Base-by-base conservation (phyloP, 2,888 invertebrate species). In the Xestoiulus laeticollis region DNA sequence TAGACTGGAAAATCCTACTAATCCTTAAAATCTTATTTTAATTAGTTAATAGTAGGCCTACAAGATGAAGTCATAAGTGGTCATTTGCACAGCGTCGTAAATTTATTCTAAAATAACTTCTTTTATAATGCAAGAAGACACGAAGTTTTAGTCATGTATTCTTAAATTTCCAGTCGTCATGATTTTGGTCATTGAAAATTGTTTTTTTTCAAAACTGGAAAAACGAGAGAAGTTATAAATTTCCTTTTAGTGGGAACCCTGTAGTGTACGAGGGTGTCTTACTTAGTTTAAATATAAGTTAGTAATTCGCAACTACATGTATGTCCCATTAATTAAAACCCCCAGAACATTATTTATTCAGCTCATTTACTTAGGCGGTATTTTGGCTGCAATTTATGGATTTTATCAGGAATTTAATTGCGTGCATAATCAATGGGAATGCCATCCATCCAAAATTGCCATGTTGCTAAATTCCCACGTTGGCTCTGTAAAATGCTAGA, bases 361-460 rank as follows among this genome's bases (percentile, higher is more conserved):
- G 78, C 30, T 78, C 78, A 78, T 30, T 78, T 78, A 30, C 78
- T 12, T 30, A 4, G 78, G 78, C 26, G 30, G 78, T 26, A 78
- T 78, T 78, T 78, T 78, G 30, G 2, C 78, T 30, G 30, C 78
- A 78, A 30, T 78, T 78, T 78, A 78, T 78, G 78, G 78, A 78
- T 78, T 78, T 78, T 78, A 78, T 78, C 30, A 26, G 14, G 78
- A 78, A 78, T 78, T 78, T 78, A 78, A 78, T 78, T 78, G 30
- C 30, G 26, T 26, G 78, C 78, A 30, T 78, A 78, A 78, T 78
- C 78, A 78, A 78, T 78, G 78, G 78, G 78, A 78, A 78, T 78
- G 26, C 78, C 78, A 78, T 78, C 78, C 78, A 30, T 78, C 78
- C 30, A 78, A 78, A 30, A 78, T 78, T 78, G 8, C 78, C 78